Evolutionary conservation across 2,113 vertebrate genomes (phyloP).

Genomic region (Halcyon malimbica): DNA sequence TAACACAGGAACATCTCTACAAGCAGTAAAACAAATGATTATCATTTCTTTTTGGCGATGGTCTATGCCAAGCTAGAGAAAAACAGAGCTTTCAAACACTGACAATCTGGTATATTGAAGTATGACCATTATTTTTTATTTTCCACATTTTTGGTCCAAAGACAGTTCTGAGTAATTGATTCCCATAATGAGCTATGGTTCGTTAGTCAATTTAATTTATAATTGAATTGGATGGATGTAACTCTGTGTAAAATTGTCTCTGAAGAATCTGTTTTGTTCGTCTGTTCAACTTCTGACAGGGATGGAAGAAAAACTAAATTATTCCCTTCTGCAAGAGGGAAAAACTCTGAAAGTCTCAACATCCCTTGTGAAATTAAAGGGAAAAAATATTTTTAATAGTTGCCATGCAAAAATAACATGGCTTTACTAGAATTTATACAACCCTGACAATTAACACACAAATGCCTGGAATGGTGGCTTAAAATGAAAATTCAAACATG

Average conservation of each 20-base stretch:
- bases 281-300: conserved; percentile 87
- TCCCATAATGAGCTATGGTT: conserved; percentile 94
- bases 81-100: conserved; percentile 86
- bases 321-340: conserved; percentile 79
- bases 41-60: conserved; percentile 82
- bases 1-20: conserved; percentile 77
- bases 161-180: conserved; percentile 93
- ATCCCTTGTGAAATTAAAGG: conserved; percentile 84
- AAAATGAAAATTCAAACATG: conserved; percentile 22
- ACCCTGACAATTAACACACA: conserved; percentile 78
- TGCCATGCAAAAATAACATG: conserved; percentile 80
- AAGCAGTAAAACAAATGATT: conserved; percentile 83
- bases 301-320: conserved; percentile 86
- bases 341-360: conserved; percentile 78
- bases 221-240: conserved; percentile 94
- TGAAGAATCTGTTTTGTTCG: conserved; percentile 89
- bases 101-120: conserved; percentile 88
- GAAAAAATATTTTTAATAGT: conserved; percentile 84
- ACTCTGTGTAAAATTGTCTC: conserved; percentile 90
- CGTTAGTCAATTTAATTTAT: conserved; percentile 96
- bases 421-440: conserved; percentile 79
- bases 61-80: conserved; percentile 83
- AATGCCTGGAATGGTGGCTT: conserved; percentile 51
- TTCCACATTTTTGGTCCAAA: conserved; percentile 89
- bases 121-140: conserved; percentile 90